Conservation (phyloP, 2,113 vertebrate species). For the Rissa tridactyla region DNA sequence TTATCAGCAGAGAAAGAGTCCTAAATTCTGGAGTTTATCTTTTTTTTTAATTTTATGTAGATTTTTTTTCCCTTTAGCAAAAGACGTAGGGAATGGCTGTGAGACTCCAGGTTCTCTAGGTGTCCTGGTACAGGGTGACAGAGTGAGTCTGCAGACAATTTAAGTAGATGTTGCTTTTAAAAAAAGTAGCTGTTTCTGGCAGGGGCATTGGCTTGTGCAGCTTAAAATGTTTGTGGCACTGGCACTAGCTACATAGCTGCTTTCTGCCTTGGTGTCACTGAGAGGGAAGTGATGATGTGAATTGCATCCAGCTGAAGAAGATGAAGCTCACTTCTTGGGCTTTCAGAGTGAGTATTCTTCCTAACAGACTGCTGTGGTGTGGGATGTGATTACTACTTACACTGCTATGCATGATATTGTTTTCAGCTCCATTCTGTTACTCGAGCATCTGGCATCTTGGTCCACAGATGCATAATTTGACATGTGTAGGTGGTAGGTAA, state of each 20-base stretch:
- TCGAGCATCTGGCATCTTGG: background rate
- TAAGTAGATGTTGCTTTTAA: background rate
- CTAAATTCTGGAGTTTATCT: background rate
- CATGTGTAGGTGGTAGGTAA: background rate
- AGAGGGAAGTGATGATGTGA: background rate
- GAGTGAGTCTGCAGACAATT: background rate
- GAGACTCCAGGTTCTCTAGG: background rate
- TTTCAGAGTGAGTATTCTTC: background rate
- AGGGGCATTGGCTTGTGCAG: background rate
- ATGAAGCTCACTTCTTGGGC: background rate
- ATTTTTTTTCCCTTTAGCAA: background rate
- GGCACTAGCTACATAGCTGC: background rate
- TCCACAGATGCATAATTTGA: background rate
- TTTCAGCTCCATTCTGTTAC: background rate
- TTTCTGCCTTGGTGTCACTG: background rate
- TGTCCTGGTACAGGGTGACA: background rate
- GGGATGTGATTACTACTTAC: background rate
- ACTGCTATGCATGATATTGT: accelerated
- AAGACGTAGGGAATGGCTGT: background rate
- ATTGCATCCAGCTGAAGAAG: background rate
- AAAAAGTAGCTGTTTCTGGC: background rate
- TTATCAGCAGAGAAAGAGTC: background rate
- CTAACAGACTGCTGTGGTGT: background rate
- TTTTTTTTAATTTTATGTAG: background rate
- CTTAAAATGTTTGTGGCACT: background rate